phyloP scores from a whole-genome alignment of 1,140 invertebrate species.

The Camponotus floridanus region DNA sequence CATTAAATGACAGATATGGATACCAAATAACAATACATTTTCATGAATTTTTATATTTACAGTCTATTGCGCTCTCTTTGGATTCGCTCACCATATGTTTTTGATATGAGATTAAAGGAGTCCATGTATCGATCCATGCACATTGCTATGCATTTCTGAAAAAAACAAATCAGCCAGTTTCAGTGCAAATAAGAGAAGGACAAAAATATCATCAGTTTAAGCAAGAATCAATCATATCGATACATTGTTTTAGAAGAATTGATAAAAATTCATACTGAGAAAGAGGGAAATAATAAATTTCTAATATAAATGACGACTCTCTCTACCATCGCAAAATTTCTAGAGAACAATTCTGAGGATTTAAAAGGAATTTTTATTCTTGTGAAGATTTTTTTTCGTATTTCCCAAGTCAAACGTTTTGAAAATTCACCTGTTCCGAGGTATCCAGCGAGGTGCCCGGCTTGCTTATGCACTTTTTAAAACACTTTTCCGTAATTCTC shows the following conservation, averaged over 20 bases:
- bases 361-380: too few relatives aligned
- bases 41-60: constrained; percentile 74
- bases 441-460: constrained; percentile 96
- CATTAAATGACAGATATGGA: constrained; percentile 61
- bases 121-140: constrained; percentile 99
- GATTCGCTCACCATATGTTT: constrained; percentile 93
- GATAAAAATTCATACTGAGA: too few relatives aligned
- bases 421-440: constrained; percentile 92
- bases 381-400: neutral
- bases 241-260: too few relatives aligned
- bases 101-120: constrained; percentile 96
- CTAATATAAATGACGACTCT: too few relatives aligned
- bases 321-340: neutral
- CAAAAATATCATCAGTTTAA: neutral
- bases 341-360: too few relatives aligned
- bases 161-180: constrained; percentile 82
- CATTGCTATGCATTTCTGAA: constrained; percentile 98
- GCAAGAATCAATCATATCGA: too few relatives aligned
- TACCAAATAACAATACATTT: constrained; percentile 77
- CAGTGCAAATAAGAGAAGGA: too few relatives aligned
- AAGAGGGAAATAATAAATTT: too few relatives aligned
- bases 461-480: constrained; percentile 96
- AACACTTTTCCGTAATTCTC: constrained; percentile 99
- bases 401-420: constrained; percentile 37
- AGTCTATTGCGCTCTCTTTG: constrained; percentile 90